These are phyloP conservation scores for Lepus europaeus DNA, from an alignment of 2,113 vertebrate genomes.

Conservation along the genomic window DNA sequence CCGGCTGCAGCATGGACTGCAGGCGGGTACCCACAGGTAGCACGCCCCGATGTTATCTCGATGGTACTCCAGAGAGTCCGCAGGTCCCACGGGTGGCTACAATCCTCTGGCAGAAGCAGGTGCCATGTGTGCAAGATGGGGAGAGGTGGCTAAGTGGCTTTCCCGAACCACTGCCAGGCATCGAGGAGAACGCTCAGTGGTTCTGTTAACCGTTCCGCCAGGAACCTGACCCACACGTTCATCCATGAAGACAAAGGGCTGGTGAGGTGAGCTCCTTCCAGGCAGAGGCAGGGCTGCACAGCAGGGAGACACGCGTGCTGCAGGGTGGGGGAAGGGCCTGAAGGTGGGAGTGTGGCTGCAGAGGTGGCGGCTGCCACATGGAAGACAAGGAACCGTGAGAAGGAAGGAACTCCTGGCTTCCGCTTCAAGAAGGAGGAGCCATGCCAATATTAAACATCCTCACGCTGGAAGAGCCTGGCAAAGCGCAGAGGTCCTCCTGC, in stretches of 20 bases:
- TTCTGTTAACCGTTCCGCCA: not conserved
- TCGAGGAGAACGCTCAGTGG: not conserved
- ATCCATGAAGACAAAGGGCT: not conserved
- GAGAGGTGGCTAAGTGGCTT: not conserved
- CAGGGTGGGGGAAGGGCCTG: not conserved
- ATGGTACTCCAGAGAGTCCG: not conserved
- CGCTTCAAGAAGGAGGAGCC: not conserved
- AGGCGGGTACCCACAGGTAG: not conserved
- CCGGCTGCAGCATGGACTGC: not conserved
- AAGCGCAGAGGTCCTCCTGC: not conserved
- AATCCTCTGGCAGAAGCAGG: not conserved
- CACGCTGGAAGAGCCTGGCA: not conserved
- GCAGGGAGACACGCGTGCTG: not conserved
- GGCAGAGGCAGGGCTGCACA: not conserved
- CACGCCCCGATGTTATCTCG: rapidly evolving
- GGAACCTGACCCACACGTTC: not conserved
- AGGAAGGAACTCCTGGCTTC: not conserved
- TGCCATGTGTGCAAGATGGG: not conserved
- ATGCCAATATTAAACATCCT: rapidly evolving
- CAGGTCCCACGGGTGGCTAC: not conserved
- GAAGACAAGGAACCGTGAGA: not conserved
- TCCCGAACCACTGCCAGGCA: not conserved
- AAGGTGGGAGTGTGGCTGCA: not conserved
- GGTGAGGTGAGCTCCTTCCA: not conserved
- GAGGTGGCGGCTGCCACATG: not conserved